Conservation (phyloP, 2,888 invertebrate species). For the Ichneumon xanthorius region DNA sequence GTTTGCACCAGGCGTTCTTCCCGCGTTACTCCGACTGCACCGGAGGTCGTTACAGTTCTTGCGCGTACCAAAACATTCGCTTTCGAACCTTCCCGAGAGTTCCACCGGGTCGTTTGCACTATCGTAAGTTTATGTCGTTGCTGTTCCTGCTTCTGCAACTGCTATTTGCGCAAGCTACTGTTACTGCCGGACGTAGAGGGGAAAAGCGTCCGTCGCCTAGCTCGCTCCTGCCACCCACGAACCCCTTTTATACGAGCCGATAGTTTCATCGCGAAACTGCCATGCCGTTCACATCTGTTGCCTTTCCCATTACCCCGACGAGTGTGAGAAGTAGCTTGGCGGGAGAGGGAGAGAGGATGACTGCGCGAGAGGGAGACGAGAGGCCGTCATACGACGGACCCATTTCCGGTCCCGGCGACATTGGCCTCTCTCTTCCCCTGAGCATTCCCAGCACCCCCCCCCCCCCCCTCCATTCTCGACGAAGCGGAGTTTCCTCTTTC, state of each 20-base stretch:
- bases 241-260: constrained; percentile 71
- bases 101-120: constrained; percentile 75
- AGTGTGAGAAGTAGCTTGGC: constrained; percentile 53
- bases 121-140: constrained; percentile 76
- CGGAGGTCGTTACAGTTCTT: constrained; percentile 44
- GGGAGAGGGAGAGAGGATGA: neutral
- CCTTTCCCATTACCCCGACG: constrained; percentile 73
- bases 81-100: constrained; percentile 25
- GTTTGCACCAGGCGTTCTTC: constrained; percentile 5
- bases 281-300: constrained; percentile 77
- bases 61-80: constrained; percentile 55
- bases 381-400: constrained; percentile 61
- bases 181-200: constrained; percentile 27
- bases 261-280: constrained; percentile 78
- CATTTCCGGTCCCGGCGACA: constrained; percentile 66
- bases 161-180: constrained; percentile 50
- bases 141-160: constrained; percentile 34
- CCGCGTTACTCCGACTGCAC: constrained; percentile 10
- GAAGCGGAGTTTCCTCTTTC: constrained; percentile 50
- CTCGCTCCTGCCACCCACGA: constrained; percentile 18
- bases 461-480: neutral
- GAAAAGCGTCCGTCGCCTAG: neutral
- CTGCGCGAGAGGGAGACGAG: constrained; percentile 18
- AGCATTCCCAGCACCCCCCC: constrained; percentile 28
- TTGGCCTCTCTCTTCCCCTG: constrained; percentile 49